Conservation (phyloP, 2,888 invertebrate species). For the Lasioglossum villosulum region DNA sequence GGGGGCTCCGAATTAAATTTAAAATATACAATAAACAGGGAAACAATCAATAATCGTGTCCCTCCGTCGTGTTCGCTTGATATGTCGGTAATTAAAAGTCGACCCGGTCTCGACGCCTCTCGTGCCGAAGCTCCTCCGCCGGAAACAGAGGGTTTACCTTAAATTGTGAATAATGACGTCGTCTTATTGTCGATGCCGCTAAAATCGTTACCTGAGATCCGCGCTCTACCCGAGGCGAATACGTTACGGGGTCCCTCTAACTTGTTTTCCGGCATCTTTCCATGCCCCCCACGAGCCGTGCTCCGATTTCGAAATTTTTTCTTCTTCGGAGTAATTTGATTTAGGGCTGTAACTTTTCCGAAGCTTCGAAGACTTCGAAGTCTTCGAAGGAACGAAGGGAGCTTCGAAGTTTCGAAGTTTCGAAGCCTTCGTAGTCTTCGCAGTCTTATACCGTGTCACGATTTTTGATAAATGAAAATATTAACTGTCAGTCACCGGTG, state of each 20-base stretch:
- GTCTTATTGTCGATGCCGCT: constrained; percentile 61
- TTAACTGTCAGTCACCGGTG: no score
- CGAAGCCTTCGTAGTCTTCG: no score
- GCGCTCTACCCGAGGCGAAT: constrained; percentile 59
- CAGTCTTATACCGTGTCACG: no score
- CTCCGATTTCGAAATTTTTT: constrained; percentile 46
- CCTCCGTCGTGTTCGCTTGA: constrained; percentile 64
- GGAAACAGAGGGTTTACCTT: constrained; percentile 57
- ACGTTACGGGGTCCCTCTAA: constrained; percentile 39
- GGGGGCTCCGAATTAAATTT: constrained; percentile 81
- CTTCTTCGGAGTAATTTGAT: constrained; percentile 24
- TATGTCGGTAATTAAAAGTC: constrained; percentile 81
- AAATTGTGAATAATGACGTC: constrained; percentile 73
- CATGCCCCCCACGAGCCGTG: constrained; percentile 23
- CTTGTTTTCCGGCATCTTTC: constrained; percentile 24
- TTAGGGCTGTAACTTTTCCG: no score
- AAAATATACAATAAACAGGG: constrained; percentile 84
- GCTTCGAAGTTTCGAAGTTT: no score
- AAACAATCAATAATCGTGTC: constrained; percentile 82
- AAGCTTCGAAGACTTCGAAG: no score
- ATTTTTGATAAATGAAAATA: no score
- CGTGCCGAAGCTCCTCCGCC: background rate
- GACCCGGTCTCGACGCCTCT: constrained; percentile 23
- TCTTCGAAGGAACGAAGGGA: no score
- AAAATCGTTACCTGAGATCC: constrained; percentile 66